These are phyloP conservation scores for Struthidea cinerea DNA, from an alignment of 2,113 vertebrate genomes.

Conservation along the genomic window DNA sequence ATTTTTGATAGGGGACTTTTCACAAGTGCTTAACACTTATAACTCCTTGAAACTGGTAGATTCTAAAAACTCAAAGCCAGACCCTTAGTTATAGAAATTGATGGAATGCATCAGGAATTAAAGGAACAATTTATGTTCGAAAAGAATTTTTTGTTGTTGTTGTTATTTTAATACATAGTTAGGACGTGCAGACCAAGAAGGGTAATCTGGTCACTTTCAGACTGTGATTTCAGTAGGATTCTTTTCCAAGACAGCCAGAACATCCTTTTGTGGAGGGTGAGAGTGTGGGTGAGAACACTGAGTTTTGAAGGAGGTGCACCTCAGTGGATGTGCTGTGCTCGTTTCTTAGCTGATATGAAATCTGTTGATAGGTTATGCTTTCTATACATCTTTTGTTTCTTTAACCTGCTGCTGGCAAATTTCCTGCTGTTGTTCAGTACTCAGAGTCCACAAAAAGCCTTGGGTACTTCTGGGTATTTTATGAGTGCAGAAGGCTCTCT, in stretches of 20 bases:
- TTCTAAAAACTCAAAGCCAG: background rate
- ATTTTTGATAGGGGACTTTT: background rate
- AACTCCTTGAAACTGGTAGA: accelerated
- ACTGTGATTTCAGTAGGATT: background rate
- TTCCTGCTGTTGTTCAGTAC: background rate
- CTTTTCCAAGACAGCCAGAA: background rate
- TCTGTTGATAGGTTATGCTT: background rate
- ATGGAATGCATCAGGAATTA: background rate
- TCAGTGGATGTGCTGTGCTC: background rate
- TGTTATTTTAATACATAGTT: background rate
- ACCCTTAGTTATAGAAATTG: background rate
- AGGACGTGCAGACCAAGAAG: background rate
- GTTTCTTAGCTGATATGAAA: background rate
- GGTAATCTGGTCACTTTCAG: background rate
- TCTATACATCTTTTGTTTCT: background rate
- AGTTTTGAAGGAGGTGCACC: background rate
- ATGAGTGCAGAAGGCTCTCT: background rate
- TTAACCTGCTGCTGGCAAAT: background rate
- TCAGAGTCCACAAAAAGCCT: background rate
- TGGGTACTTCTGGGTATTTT: background rate
- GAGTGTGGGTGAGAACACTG: background rate
- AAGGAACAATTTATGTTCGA: accelerated
- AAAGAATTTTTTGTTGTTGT: background rate
- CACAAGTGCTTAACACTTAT: background rate
- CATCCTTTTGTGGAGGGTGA: background rate